Evolutionary conservation across 2,113 vertebrate species (phyloP), one percentile per base, ranked within the genome.

Genomic region (Dinomys branickii): DNA sequence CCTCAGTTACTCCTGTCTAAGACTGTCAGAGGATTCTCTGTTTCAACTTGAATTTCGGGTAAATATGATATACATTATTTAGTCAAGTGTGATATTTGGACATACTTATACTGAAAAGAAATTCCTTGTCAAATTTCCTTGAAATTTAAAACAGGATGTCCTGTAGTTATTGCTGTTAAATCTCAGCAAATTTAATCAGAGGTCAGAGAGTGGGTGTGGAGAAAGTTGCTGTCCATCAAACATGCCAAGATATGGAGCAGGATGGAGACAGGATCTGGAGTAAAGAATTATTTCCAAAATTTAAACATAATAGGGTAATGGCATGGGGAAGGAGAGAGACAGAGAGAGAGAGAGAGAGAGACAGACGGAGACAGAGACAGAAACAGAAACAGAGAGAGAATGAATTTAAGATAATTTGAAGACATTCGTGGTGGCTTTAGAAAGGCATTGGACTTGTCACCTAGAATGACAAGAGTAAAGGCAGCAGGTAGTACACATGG

Each of bases 11-110:
- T 91, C 9, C 2, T 19, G n/a, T 33, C 19, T 41, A 81, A 35
- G 54, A 28, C 12, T 89, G 12, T 19, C 52, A 44, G 0, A 78
- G 10, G 52, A 75, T 16, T 54, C 2, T n/a, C 16, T 58, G 54
- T 35, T 38, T 80, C 83, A 92, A 92, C 35, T 19, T 67, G n/a
- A 88, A 69, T 90, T 95, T 75, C 71, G 83, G 47, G 88, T 35
- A 35, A 94, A 41, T 20, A 6, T 38, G 4, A 38, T 41, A 26
- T 41, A 58, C 20, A 5, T 35, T 59, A 59, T 85, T 69, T 67
- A 65, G 56, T 44, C 35, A 0, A 33, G 22, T 88, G 7, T 17
- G 61, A 56, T 81, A 33, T 87, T 77, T 63, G 54, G 19, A 59
- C 11, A 85, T 47, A 35, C 11, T 77, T 80, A 26, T 58, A 22